phyloP scores from a whole-genome alignment of 2,888 invertebrate species.

The Nemotelus nigrinus region DNA sequence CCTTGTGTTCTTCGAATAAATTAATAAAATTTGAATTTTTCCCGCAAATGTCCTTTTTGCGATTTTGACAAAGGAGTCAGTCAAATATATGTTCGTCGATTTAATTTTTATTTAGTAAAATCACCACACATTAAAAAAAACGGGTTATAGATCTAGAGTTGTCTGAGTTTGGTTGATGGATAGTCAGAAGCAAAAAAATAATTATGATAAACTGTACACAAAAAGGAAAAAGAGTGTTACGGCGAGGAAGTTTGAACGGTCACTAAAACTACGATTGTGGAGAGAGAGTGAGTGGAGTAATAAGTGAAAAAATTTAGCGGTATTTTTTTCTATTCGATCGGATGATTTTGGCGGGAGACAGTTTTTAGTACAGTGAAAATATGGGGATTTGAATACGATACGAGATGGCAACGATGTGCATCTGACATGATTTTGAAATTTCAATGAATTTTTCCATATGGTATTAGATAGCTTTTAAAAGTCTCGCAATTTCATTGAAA shows the following conservation, averaged over 20 bases:
- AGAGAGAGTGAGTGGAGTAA: too few relatives aligned
- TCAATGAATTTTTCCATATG: too few relatives aligned
- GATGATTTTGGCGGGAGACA: not conserved
- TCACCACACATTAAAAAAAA: slow-evolving; percentile 3
- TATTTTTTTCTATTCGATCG: not conserved
- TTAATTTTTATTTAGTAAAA: not conserved
- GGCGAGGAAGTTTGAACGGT: slow-evolving; percentile 8
- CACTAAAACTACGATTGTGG: not conserved
- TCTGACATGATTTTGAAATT: too few relatives aligned
- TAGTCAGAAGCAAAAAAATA: not conserved
- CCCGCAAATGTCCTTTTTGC: too few relatives aligned
- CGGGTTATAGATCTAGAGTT: not conserved
- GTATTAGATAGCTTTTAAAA: too few relatives aligned
- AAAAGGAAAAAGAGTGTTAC: slow-evolving; percentile 10
- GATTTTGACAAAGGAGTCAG: too few relatives aligned
- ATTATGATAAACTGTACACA: not conserved
- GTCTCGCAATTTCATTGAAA: too few relatives aligned
- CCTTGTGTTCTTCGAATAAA: too few relatives aligned
- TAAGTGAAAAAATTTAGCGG: not conserved
- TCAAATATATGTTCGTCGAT: too few relatives aligned
- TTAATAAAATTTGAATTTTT: too few relatives aligned
- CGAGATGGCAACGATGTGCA: too few relatives aligned
- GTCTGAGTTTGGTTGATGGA: too few relatives aligned
- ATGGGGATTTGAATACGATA: not conserved
- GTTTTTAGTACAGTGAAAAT: not conserved